Evolutionary conservation across 2,113 vertebrate species (phyloP).

Genomic region (Bungarus multicinctus): DNA sequence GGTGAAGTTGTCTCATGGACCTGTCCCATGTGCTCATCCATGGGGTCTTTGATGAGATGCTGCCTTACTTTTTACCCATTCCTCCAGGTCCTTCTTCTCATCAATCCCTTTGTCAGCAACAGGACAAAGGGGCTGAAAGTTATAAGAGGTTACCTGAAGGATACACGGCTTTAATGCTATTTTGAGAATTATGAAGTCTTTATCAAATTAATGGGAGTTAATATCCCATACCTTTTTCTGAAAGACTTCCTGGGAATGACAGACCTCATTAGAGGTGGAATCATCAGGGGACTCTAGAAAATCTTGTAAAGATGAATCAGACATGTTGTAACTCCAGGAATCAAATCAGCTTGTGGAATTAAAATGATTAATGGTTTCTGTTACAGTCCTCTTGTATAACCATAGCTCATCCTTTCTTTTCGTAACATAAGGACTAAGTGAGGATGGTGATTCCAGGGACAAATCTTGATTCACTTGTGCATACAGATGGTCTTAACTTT

Average conservation of each 20-base stretch:
- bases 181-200: conserved; percentile 42
- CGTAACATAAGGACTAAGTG: neutral
- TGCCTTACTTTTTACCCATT: neutral
- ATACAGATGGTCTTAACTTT: neutral
- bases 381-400: neutral
- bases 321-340: conserved; percentile 46
- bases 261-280: conserved; percentile 40
- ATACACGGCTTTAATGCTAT: conserved; percentile 9
- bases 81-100: neutral
- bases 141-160: conserved; percentile 28
- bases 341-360: conserved; percentile 39
- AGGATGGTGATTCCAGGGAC: neutral
- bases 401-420: neutral
- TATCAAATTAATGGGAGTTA: conserved; percentile 42
- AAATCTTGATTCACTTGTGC: neutral
- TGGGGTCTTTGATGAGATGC: neutral
- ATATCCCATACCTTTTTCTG: conserved; percentile 35
- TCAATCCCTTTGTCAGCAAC: neutral
- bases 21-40: neutral
- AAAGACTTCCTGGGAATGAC: conserved; percentile 31
- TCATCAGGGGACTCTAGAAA: conserved; percentile 31
- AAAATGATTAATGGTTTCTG: conserved; percentile 1
- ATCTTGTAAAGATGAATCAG: conserved; percentile 51
- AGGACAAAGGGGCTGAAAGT: conserved; percentile 16
- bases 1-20: neutral